Conservation (phyloP, 1,140 invertebrate genomes). For the Lasaia peninsularis region DNA sequence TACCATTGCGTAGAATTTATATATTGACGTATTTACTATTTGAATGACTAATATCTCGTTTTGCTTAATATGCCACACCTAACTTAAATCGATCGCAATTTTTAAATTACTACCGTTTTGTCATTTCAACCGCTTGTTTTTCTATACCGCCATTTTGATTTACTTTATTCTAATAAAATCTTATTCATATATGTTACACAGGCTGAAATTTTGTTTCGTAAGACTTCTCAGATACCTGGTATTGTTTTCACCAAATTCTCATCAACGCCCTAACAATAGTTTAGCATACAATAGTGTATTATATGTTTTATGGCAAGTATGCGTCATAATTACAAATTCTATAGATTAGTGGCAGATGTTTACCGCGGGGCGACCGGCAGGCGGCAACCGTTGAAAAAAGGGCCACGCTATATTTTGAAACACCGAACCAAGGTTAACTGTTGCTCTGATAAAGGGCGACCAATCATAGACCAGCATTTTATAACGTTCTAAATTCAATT, state of each 20-base stretch:
- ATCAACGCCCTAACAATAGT: conserved; percentile 4
- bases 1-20: no score
- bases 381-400: conserved; percentile 54
- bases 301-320: not conserved
- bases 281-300: conserved; percentile 5
- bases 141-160: conserved; percentile 8
- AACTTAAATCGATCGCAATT: not conserved
- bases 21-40: no score
- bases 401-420: conserved; percentile 43
- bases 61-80: conserved; percentile 10
- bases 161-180: not conserved
- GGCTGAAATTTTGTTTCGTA: not conserved
- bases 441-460: conserved; percentile 66
- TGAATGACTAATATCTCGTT: no score
- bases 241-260: not conserved
- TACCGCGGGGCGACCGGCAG: conserved; percentile 12
- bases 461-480: conserved; percentile 48
- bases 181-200: not conserved
- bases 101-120: not conserved
- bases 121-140: conserved; percentile 4
- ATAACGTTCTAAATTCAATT: conserved; percentile 52
- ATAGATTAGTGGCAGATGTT: conserved; percentile 13
- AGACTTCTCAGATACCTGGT: not conserved
- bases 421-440: conserved; percentile 47
- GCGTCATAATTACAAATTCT: not conserved